Evolutionary conservation across 2,113 vertebrate species (phyloP), one percentile per base, ranked within the genome.

Genomic region (Bettongia penicillata): DNA sequence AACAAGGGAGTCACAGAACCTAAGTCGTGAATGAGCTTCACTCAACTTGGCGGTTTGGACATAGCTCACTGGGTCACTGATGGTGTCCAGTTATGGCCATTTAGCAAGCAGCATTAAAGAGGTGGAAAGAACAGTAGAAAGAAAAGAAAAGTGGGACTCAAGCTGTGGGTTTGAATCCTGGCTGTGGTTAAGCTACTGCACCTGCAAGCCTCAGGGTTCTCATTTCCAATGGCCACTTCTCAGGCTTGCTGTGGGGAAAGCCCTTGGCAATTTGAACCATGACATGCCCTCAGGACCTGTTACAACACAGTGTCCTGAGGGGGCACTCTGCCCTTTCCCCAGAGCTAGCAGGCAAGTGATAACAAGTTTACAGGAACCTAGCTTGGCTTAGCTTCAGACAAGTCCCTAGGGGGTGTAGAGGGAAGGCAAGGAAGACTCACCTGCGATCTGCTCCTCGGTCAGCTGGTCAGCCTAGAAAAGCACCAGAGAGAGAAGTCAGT

Each of bases 401-500:
- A 8, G 28, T 68, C 57, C 28, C n/a, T n/a, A 1, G 37, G 7
- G 31, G 57, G 31, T 25, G 25, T 2, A 57, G 49, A 19, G 61
- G 22, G 1, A 0, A 0, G 12, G 31, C 52, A 0, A 8, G 24
- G 53, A 3, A 19, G 16, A 97, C 99, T 99, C 96, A 99, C 99
- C 99, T 98, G 99, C 99, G 89, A 99, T 99, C 98, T 99, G 99
- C 95, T 99, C 99, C 97, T 99, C 99, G 2, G 99, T 99, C 98
- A 99, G 98, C 98, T 99, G 99, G 98, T 99, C 99, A 95, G 99
- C 99, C 99, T 99, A 98, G 95, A 97, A 95, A 97, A 95, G 93
- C 95, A 91, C 55, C 96, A 96, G 96, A 47, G 57, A 95, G 52
- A 90, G 51, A 16, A 92, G 93, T 96, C 0, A 95, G 94, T 68